Evolutionary conservation across 64 coral and sea anemone species (phyloP).

Genomic region (Catalaphyllia jardinei): DNA sequence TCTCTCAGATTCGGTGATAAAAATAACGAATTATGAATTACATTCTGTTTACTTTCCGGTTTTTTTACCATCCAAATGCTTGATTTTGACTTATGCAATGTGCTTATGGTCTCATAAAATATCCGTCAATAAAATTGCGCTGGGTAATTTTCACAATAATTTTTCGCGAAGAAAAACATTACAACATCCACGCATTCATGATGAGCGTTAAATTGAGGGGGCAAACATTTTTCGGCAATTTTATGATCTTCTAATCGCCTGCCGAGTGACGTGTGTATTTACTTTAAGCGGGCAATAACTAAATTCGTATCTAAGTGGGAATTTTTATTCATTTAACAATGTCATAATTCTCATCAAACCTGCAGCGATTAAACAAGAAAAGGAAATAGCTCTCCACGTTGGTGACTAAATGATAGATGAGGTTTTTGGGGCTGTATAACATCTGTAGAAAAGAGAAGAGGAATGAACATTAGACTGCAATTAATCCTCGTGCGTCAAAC

Average conservation of each 20-base stretch:
- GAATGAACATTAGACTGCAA: neutral
- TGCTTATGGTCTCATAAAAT: neutral
- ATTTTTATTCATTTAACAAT: constrained; percentile 2
- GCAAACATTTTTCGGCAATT: neutral
- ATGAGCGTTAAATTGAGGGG: neutral
- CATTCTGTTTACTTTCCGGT: neutral
- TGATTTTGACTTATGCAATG: neutral
- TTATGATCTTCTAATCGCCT: neutral
- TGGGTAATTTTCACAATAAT: neutral
- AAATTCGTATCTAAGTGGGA: neutral
- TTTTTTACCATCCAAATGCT: neutral
- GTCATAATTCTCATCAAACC: neutral
- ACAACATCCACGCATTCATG: neutral
- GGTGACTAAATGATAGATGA: neutral
- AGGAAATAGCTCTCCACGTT: neutral
- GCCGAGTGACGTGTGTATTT: neutral
- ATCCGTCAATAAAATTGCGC: neutral
- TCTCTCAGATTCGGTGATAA: too few relatives aligned
- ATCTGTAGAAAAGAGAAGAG: neutral
- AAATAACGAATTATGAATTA: neutral
- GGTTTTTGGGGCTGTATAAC: neutral
- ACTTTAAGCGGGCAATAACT: neutral
- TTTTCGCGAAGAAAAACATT: neutral
- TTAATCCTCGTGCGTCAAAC: neutral
- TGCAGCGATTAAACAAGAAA: neutral